Evolutionary conservation across 2,113 vertebrate genomes (phyloP).

Genomic region (Prionailurus viverrinus): DNA sequence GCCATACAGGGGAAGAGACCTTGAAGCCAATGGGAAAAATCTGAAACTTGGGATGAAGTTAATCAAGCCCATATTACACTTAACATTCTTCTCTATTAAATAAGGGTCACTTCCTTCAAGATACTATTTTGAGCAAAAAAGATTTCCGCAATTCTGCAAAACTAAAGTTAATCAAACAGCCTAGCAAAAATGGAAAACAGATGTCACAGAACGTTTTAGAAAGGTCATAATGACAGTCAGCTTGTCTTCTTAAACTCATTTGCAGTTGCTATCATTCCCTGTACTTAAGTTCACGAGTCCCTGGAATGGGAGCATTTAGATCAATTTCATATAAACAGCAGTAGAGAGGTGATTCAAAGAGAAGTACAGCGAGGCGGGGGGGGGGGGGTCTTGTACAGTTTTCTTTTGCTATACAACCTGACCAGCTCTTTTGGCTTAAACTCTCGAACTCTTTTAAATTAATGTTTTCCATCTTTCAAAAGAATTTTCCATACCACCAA

Average conservation of each 20-base stretch:
- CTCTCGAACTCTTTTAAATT: conserved; percentile 64
- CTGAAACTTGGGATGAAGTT: conserved; percentile 57
- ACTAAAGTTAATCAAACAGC: conserved; percentile 84
- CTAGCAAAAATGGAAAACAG: conserved; percentile 78
- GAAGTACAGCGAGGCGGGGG: neutral
- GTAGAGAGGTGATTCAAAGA: neutral
- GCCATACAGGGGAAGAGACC: neutral
- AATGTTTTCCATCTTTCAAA: conserved; percentile 56
- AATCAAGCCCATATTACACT: conserved; percentile 62
- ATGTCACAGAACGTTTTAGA: conserved; percentile 75
- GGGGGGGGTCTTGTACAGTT: neutral
- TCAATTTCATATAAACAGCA: conserved; percentile 29
- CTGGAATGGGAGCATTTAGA: conserved; percentile 46
- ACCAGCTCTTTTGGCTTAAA: conserved; percentile 65
- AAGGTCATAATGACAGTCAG: conserved; percentile 74
- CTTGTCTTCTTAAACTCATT: conserved; percentile 69
- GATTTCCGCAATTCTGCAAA: conserved; percentile 79
- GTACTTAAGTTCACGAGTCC: conserved; percentile 56
- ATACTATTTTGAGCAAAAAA: conserved; percentile 79
- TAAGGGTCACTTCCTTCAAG: conserved; percentile 71
- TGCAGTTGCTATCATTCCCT: conserved; percentile 64
- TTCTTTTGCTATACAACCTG: neutral
- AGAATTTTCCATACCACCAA: neutral
- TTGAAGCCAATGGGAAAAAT: conserved; percentile 66
- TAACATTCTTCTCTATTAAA: conserved; percentile 73